Evolutionary conservation across 2,797 vertebrate species (phyloP).

Genomic region (Macrochelys suwanniensis): DNA sequence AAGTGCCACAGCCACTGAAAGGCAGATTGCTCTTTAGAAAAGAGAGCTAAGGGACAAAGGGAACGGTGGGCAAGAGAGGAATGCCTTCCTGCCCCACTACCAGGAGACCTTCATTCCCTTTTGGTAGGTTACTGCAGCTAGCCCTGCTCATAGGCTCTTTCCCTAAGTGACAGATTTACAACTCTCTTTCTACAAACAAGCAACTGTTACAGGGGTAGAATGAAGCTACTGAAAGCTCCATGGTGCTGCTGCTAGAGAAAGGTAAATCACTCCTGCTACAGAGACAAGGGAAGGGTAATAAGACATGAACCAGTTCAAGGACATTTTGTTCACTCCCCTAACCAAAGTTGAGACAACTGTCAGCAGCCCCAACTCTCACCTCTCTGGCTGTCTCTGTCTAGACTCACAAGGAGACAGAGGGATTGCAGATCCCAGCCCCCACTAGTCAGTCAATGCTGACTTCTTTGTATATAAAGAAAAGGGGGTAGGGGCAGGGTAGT

Average conservation of each 20-base stretch:
- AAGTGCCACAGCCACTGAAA: background rate
- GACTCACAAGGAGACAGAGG: background rate
- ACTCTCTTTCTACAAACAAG: background rate
- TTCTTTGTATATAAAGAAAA: background rate
- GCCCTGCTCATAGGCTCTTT: background rate
- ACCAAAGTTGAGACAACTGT: background rate
- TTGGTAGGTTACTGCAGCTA: background rate
- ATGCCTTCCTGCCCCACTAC: background rate
- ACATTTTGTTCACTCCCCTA: background rate
- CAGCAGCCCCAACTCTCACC: background rate
- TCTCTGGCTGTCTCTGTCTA: background rate
- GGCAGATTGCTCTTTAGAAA: background rate
- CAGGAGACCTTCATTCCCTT: background rate
- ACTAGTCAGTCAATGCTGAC: background rate
- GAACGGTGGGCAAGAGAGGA: background rate
- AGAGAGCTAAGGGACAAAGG: background rate
- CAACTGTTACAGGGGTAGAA: background rate
- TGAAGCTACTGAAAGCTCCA: background rate
- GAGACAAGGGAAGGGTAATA: background rate
- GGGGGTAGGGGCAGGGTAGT: background rate
- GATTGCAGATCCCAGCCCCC: background rate
- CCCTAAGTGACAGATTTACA: background rate
- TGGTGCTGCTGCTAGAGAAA: background rate
- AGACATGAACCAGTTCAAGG: background rate
- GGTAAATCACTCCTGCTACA: background rate